Conservation (phyloP, 2,888 invertebrate species). For the Leptinotarsa juncta region DNA sequence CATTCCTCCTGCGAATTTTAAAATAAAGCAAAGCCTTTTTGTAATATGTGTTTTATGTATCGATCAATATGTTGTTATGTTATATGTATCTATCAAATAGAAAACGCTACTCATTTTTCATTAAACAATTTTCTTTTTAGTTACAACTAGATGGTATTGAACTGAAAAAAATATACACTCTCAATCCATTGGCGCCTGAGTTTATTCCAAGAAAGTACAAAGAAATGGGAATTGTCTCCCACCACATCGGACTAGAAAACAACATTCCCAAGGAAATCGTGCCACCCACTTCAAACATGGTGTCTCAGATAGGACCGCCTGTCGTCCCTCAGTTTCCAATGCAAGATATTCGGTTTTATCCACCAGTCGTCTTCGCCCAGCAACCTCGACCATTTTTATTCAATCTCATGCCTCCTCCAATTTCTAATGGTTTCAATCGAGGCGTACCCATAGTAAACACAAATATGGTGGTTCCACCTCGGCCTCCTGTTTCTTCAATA, state of each 20-base stretch:
- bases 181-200: constrained; percentile 86
- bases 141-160: constrained; percentile 80
- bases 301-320: constrained; percentile 39
- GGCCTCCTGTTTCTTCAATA: constrained; percentile 38
- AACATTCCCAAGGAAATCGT: constrained; percentile 36
- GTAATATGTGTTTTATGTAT: too few relatives aligned
- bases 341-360: constrained; percentile 46
- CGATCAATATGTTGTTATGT: too few relatives aligned
- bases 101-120: background rate
- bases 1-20: too few relatives aligned
- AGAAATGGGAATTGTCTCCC: constrained; percentile 52
- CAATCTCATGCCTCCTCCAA: constrained; percentile 47
- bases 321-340: constrained; percentile 43
- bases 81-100: too few relatives aligned
- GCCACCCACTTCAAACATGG: constrained; percentile 35
- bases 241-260: constrained; percentile 31
- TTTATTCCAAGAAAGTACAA: constrained; percentile 76
- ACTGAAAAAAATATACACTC: constrained; percentile 77
- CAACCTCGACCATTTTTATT: constrained; percentile 48
- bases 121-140: constrained; percentile 21
- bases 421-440: constrained; percentile 44
- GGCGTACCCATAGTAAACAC: constrained; percentile 54
- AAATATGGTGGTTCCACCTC: constrained; percentile 49
- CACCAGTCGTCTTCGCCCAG: constrained; percentile 48
- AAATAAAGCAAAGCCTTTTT: too few relatives aligned